phyloP scores from a whole-genome alignment of 2,113 vertebrate species.

The Catharus bicknelli region DNA sequence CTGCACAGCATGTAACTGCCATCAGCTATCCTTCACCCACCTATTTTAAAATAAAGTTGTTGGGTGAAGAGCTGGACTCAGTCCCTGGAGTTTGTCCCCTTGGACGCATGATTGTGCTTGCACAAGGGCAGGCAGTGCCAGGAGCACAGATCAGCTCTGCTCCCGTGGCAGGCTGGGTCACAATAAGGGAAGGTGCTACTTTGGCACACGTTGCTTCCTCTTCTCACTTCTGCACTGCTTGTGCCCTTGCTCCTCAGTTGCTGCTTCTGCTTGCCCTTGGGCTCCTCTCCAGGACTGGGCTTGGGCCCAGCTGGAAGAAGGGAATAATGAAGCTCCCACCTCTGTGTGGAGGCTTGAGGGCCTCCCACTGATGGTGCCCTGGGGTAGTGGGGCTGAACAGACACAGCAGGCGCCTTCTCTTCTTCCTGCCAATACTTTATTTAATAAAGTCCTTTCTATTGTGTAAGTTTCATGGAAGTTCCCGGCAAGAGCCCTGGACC shows the following conservation, averaged over 20 bases:
- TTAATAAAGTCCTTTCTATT: constrained; percentile 27
- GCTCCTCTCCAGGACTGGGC: neutral
- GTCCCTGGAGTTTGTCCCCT: neutral
- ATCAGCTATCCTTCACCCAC: neutral
- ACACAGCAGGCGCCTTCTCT: neutral
- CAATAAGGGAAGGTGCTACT: neutral
- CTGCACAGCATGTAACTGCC: accelerated
- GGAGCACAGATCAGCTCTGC: neutral
- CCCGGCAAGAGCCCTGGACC: neutral
- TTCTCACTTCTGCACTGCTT: constrained; percentile 3
- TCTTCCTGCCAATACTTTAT: constrained; percentile 29
- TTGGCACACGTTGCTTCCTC: neutral
- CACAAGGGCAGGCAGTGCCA: accelerated
- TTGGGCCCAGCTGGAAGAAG: neutral
- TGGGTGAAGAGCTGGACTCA: neutral
- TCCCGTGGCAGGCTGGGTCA: neutral
- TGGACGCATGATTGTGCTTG: accelerated
- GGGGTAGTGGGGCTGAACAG: neutral
- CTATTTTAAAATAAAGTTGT: neutral
- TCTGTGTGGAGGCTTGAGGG: neutral
- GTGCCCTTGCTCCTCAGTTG: neutral
- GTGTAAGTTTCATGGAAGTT: neutral
- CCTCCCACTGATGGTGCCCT: neutral
- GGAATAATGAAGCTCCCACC: neutral
- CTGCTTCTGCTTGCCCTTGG: neutral